phyloP scores from a whole-genome alignment of 2,797 vertebrate genomes.

The Spea hammondii region DNA sequence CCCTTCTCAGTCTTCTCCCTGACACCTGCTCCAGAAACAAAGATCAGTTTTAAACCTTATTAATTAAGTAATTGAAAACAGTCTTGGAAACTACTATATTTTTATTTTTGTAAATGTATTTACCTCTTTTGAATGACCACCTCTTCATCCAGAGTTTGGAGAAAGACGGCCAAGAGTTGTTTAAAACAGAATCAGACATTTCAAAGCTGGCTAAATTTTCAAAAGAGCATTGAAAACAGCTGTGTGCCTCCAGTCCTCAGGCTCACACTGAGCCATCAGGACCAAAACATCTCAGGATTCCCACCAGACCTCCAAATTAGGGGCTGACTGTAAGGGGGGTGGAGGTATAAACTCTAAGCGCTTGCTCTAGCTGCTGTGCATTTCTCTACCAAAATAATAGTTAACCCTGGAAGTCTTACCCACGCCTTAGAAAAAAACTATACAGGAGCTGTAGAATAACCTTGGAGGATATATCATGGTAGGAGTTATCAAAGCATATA shows the following conservation, averaged over 20 bases:
- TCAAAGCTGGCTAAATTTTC: conserved; percentile 10
- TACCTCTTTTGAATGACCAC: conserved; percentile 97
- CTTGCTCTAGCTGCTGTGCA: conserved; percentile 37
- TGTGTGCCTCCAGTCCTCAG: conserved; percentile 18
- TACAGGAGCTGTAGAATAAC: no score
- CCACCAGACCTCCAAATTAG: conserved; percentile 60
- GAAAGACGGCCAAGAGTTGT: conserved; percentile 95
- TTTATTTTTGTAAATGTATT: background rate
- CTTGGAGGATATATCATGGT: no score
- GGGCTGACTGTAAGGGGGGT: conserved; percentile 62
- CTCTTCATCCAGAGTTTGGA: conserved; percentile 92
- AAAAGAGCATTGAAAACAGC: conserved; percentile 35
- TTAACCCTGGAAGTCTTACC: conserved; percentile 11
- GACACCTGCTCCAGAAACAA: conserved; percentile 9
- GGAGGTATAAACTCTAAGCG: conserved; percentile 45
- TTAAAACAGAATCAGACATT: conserved; percentile 88
- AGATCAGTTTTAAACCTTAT: background rate
- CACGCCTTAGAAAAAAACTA: background rate
- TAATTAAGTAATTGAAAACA: background rate
- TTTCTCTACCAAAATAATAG: conserved; percentile 34
- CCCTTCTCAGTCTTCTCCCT: background rate
- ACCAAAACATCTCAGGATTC: conserved; percentile 53
- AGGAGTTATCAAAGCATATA: no score
- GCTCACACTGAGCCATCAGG: conserved; percentile 54
- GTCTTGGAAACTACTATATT: background rate